Base-by-base conservation (phyloP, 2,888 invertebrate species). In the Acrocera orbiculus region DNA sequence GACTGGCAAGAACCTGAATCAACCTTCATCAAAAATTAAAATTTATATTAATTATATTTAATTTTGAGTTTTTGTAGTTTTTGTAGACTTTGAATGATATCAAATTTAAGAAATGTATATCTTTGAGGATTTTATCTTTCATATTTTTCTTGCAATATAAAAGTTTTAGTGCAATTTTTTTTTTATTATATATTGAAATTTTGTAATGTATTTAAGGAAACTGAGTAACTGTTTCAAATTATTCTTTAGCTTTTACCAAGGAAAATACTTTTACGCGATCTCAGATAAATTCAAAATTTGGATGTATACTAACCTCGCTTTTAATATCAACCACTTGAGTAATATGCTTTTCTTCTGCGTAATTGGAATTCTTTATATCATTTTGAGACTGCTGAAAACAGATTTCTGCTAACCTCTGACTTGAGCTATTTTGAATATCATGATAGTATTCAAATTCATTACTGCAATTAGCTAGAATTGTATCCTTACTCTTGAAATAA, bases 1-100 rank as follows among this genome's bases (percentile, higher is more conserved):
- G 80, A 81, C 47, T 80, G 79, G 79, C 69, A 72, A 35, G 66
- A 70, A 39, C 60, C 58, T 22, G 30, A 26, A 22, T 19, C 10
- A 6, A 4, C 14, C 29, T 31, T 11, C 11, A 17, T 16, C 13
- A 3, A 25, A 2, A 25, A 3, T 11, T 25, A 25, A 11, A 25
- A 11, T 11, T 25, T 25, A 11, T 22, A 22, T 22, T 22, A 22
- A 3, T n/a, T 8, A 22, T 22, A 9, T 22, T 22, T 9, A 22
- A 22, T 9, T 2, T 22, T 8, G 22, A 10, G 22, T 2, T 22
- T 22, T 22, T 3, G 22, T 8, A 9, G 22, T 8, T 22, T 8
- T 8, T 8, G 10, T 22, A 8, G 10, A 22, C 10, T 22, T 22
- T 22, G 10, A 9, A 9, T 9, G 10, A 22, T 22, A 3, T 22